Evolutionary conservation across 2,888 invertebrate genomes (phyloP), one percentile per base, ranked within the genome.

Genomic region (Meandrusa payeni): DNA sequence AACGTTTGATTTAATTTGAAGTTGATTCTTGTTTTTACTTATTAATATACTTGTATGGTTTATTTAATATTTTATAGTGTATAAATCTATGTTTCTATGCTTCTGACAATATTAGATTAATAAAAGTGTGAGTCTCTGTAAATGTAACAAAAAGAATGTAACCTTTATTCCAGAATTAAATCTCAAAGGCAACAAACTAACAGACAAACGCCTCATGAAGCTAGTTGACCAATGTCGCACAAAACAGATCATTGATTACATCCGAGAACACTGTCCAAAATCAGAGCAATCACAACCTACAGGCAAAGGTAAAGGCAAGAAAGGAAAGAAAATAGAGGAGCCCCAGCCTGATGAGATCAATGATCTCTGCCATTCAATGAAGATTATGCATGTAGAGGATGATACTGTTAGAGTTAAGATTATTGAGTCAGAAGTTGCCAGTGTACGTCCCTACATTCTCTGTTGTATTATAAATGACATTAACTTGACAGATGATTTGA

Each of bases 241-340:
- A 0, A 95, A 95, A 62, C 93, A 94, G 70, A 88, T 95, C 2
- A 53, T 95, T 13, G 95, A 95, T 59, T 95, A 95, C 63, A 87
- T 95, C 1, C 82, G 91, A n/a, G 91, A 90, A 42, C 90, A 93
- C 49, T 92, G 92, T 58, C 76, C 88, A 0, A 89, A 83, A 57
- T 51, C 57, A 0, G 81, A 81, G 26, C 64, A 67, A 5, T 29
- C 54, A 0, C 72, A 72, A 20, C 64, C 70, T 0, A 1, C 64
- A 0, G 57, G 64, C 15, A 80, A 77, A 41, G 67, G 61, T 0
- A 82, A 82, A 49, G 76, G 75, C 1, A 79, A 76, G 49, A 82
- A 87, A 15, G 69, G 70, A 3, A 88, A 87, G 51, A 85, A 82
- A 47, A 59, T 59, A 34, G 81, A 88, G 1, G 79, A 83, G 44